Evolutionary conservation across 2,113 vertebrate genomes (phyloP).

Genomic region (Alouatta palliata): DNA sequence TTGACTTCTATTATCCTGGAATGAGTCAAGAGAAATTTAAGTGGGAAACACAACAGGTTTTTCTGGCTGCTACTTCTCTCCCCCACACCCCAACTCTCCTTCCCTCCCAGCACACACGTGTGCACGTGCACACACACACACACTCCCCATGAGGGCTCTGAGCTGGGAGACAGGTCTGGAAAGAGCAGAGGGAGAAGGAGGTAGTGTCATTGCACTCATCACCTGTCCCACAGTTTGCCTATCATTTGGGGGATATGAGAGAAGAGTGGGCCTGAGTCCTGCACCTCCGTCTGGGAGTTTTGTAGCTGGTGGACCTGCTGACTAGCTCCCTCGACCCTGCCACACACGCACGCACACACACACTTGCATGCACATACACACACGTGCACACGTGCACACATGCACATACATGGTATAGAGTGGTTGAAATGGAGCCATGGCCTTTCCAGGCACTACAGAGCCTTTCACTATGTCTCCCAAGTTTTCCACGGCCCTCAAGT

Average conservation of each 20-base stretch:
- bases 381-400: too few species aligned
- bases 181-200: not conserved
- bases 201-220: not conserved
- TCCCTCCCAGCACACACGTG: not conserved
- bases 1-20: not conserved
- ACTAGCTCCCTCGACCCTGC: too few species aligned
- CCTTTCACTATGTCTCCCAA: not conserved
- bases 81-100: too few species aligned
- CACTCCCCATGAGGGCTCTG: not conserved
- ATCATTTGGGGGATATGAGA: not conserved
- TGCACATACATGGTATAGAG: not conserved
- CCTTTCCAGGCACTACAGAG: not conserved
- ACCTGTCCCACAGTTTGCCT: not conserved
- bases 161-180: not conserved
- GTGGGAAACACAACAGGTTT: conserved; percentile 1
- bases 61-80: not conserved
- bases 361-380: too few species aligned
- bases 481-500: not conserved
- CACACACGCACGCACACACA: not conserved
- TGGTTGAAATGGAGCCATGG: not conserved
- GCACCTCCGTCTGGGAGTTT: not conserved
- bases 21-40: conserved; percentile 20
- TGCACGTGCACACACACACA: too few species aligned
- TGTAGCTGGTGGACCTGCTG: not conserved
- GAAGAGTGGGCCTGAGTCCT: not conserved